Conservation (phyloP, 2,888 invertebrate genomes). For the Synanthedon tipuliformis region DNA sequence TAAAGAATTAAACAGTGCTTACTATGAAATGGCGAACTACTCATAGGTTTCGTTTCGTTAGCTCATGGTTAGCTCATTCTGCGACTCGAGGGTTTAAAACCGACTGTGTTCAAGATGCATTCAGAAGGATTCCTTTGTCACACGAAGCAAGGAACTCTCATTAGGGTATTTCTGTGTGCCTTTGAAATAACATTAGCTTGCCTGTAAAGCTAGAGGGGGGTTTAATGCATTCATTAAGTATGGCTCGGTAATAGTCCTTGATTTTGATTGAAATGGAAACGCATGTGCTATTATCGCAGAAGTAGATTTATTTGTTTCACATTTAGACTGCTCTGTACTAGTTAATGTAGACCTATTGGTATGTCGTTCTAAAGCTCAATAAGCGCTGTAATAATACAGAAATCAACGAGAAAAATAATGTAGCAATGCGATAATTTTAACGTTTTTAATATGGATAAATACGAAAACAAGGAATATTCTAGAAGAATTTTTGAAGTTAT, state of each 20-base stretch:
- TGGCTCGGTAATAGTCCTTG: constrained; percentile 14
- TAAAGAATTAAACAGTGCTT: constrained; percentile 27
- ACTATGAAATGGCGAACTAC: constrained; percentile 29
- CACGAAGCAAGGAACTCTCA: constrained; percentile 46
- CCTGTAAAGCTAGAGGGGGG: constrained; percentile 24
- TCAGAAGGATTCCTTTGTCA: constrained; percentile 53
- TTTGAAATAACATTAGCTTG: constrained; percentile 54
- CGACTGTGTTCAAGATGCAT: constrained; percentile 47
- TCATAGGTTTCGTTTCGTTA: constrained; percentile 28
- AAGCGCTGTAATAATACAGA: too few species aligned
- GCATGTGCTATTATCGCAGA: not conserved
- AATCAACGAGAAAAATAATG: too few species aligned
- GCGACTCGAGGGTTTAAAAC: constrained; percentile 30
- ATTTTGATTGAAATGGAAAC: constrained; percentile 16
- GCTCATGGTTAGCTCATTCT: constrained; percentile 34
- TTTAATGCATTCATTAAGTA: constrained; percentile 28
- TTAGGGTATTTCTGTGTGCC: constrained; percentile 50
- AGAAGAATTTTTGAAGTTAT: too few species aligned
- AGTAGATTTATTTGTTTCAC: constrained; percentile 1
- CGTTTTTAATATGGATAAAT: too few species aligned
- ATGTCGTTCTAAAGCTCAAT: too few species aligned
- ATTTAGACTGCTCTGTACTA: constrained; percentile 1
- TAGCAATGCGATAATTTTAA: too few species aligned
- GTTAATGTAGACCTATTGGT: too few species aligned
- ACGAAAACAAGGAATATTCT: too few species aligned